A percentile compares a stretch with the other conserved stretches of the same genome.
These are phyloP conservation scores for Tachypleus tridentatus DNA, from an alignment of 1,140 invertebrate genomes.

Conservation along the genomic window DNA sequence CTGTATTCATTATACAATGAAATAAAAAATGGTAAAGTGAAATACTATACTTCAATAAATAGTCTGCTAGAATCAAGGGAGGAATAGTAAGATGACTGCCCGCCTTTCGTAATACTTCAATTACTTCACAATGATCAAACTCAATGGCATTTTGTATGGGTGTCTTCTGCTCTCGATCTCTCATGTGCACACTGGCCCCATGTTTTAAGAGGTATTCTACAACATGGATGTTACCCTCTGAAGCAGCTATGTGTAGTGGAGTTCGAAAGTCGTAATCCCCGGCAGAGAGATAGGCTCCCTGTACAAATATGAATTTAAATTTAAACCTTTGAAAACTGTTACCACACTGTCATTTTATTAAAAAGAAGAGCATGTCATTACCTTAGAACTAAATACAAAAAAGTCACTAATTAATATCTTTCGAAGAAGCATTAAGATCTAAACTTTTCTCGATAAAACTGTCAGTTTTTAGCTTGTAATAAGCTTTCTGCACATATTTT, in stretches of 20 bases:
- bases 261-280: conserved; percentile 66
- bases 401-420: too few relatives aligned
- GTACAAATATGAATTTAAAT: conserved; percentile 11
- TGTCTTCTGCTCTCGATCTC: conserved; percentile 42
- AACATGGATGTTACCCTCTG: conserved; percentile 51
- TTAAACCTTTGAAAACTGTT: background rate
- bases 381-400: too few relatives aligned
- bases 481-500: too few relatives aligned
- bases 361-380: too few relatives aligned
- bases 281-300: conserved; percentile 60
- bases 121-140: conserved; percentile 27
- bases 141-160: conserved; percentile 32
- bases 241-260: conserved; percentile 64
- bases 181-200: conserved; percentile 71
- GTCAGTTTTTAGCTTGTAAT: too few relatives aligned
- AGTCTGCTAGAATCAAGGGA: conserved; percentile 41
- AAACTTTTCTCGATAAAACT: too few relatives aligned
- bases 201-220: conserved; percentile 61
- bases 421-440: too few relatives aligned
- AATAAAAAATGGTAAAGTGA: background rate
- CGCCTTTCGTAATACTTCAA: conserved; percentile 38
- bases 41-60: conserved; percentile 38
- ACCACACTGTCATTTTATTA: too few relatives aligned
- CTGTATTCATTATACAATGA: background rate
- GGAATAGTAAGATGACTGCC: conserved; percentile 48